Percentiles rank a stretch among this genome's conserved stretches.
Evolutionary conservation across 2,113 vertebrate genomes (phyloP).

Genomic region (Siphamia tubifer): DNA sequence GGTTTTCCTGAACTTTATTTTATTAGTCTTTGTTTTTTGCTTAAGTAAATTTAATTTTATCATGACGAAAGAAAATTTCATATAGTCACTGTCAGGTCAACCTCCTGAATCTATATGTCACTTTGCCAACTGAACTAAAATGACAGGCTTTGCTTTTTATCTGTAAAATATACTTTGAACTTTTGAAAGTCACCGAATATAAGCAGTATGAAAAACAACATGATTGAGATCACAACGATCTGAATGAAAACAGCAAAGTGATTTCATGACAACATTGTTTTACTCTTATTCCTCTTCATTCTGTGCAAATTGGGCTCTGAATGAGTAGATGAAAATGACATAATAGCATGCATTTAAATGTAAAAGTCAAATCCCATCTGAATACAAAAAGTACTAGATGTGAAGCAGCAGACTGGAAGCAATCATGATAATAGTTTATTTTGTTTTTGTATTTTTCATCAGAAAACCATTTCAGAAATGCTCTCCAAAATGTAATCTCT

Average conservation of each 20-base stretch:
- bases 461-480: slow-evolving; percentile 1
- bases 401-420: neutral
- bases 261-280: slow-evolving; percentile 24
- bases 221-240: too few relatives aligned
- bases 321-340: slow-evolving; percentile 32
- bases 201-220: neutral
- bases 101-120: neutral
- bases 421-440: slow-evolving; percentile 13
- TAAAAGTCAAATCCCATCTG: neutral
- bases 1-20: too few relatives aligned
- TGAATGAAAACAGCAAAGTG: neutral
- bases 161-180: neutral
- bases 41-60: neutral
- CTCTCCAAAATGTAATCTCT: neutral
- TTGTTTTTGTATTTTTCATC: neutral
- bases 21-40: neutral
- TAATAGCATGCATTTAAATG: neutral
- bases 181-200: neutral
- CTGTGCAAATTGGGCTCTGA: slow-evolving; percentile 16
- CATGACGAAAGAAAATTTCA: neutral
- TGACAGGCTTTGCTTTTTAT: neutral
- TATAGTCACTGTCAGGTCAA: neutral
- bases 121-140: neutral
- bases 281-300: slow-evolving; percentile 12
- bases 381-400: neutral